These are phyloP conservation scores for Stomatorhinus ivindoensis DNA, from an alignment of 2,113 vertebrate genomes.

Conservation along the genomic window DNA sequence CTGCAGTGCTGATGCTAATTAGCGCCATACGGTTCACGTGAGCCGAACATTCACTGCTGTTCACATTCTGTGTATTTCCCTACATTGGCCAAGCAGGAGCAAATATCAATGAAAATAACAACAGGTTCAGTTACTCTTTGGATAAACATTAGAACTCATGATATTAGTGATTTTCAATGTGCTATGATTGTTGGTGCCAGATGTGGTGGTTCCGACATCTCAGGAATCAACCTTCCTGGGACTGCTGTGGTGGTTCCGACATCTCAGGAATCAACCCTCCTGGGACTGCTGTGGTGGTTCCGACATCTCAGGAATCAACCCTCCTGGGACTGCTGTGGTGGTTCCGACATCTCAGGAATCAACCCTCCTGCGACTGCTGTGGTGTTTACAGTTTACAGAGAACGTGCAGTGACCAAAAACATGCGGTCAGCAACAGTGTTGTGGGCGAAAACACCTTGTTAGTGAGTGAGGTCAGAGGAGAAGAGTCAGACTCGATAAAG, in stretches of 20 bases:
- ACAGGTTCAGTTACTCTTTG: neutral
- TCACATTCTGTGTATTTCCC: neutral
- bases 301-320: neutral
- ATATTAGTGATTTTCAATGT: neutral
- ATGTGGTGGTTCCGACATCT: neutral
- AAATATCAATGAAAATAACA: neutral
- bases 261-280: neutral
- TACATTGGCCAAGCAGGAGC: neutral
- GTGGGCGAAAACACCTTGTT: neutral
- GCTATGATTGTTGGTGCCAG: neutral
- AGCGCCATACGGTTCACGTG: neutral
- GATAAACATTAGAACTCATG: neutral
- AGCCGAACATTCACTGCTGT: neutral
- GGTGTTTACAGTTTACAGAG: neutral
- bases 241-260: neutral
- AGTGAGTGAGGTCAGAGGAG: neutral
- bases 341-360: neutral
- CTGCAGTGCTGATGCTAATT: neutral
- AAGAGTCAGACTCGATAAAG: neutral
- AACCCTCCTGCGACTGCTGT: neutral
- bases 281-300: neutral
- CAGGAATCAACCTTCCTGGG: neutral
- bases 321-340: neutral
- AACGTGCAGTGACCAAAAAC: neutral
- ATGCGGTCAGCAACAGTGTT: neutral